phyloP scores from a whole-genome alignment of 2,888 invertebrate species.

The Catocala sponsa region DNA sequence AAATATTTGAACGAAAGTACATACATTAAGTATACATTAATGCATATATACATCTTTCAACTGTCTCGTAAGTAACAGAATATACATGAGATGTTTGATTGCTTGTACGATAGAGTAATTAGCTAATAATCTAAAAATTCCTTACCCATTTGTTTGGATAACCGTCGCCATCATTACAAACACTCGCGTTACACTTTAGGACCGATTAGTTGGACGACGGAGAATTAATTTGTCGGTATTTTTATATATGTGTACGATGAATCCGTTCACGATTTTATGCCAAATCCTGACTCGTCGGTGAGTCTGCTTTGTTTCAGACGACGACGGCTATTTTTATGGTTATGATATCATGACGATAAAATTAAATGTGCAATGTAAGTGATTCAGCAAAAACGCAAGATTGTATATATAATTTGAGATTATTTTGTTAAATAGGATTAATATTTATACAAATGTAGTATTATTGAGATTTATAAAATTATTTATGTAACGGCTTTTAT shows the following conservation, averaged over 20 bases:
- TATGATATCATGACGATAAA: constrained; percentile 44
- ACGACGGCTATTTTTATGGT: constrained; percentile 42
- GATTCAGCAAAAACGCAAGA: not conserved
- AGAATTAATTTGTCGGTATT: constrained; percentile 55
- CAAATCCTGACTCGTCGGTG: constrained; percentile 61
- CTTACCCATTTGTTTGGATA: constrained; percentile 75
- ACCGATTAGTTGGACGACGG: constrained; percentile 49
- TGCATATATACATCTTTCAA: too few relatives aligned
- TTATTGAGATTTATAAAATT: too few relatives aligned
- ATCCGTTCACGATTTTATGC: constrained; percentile 60
- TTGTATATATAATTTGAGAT: not conserved
- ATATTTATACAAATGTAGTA: not conserved
- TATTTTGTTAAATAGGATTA: not conserved
- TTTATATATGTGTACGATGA: constrained; percentile 57
- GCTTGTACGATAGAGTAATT: constrained; percentile 4
- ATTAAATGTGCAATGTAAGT: constrained; percentile 23
- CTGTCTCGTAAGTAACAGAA: too few relatives aligned
- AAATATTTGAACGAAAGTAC: too few relatives aligned
- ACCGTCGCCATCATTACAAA: constrained; percentile 66
- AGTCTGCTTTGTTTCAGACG: constrained; percentile 46
- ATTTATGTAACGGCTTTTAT: too few relatives aligned
- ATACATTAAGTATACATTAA: too few relatives aligned
- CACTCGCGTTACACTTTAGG: constrained; percentile 51
- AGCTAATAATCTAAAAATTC: constrained; percentile 38
- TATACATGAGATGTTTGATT: not conserved